Conservation (phyloP, 2,888 invertebrate species). For the Hirtodrosophila alboralis region DNA sequence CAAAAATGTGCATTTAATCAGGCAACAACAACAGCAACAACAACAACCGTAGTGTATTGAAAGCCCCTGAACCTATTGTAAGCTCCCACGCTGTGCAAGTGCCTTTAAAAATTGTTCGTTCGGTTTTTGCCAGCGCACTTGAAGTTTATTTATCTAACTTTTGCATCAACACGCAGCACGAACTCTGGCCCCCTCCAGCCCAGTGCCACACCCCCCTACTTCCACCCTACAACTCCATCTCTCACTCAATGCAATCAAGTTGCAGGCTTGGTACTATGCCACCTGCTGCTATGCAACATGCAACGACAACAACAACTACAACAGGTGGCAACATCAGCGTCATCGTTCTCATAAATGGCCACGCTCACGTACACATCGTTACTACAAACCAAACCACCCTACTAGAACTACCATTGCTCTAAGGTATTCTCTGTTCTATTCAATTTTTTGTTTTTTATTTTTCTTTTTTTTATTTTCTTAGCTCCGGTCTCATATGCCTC, state of each 20-base stretch:
- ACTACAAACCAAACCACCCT: conserved; percentile 13
- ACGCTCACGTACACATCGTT: conserved; percentile 72
- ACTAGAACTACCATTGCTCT: conserved; percentile 6
- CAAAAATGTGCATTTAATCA: conserved; percentile 72
- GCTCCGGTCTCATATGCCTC: conserved; percentile 60
- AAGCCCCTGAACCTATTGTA: conserved; percentile 24
- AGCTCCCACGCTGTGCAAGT: conserved; percentile 52
- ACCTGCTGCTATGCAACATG: conserved; percentile 60
- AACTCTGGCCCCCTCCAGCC: conserved; percentile 9
- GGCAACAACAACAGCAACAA: conserved; percentile 18
- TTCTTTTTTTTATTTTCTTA: too few relatives aligned
- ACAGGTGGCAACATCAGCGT: conserved; percentile 55
- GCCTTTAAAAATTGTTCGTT: conserved; percentile 55
- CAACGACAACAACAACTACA: conserved; percentile 46
- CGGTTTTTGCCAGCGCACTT: conserved; percentile 46
- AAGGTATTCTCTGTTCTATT: too few relatives aligned
- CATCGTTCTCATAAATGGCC: conserved; percentile 61
- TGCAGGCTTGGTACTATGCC: conserved; percentile 50
- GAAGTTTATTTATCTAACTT: conserved; percentile 78
- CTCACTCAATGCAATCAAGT: conserved; percentile 60
- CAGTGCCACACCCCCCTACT: background rate
- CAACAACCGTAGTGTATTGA: background rate
- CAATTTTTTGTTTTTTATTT: too few relatives aligned
- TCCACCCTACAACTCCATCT: conserved; percentile 18
- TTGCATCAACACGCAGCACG: conserved; percentile 73